Base-by-base conservation (phyloP, 2,888 invertebrate genomes). In the Lottia gigantea region DNA sequence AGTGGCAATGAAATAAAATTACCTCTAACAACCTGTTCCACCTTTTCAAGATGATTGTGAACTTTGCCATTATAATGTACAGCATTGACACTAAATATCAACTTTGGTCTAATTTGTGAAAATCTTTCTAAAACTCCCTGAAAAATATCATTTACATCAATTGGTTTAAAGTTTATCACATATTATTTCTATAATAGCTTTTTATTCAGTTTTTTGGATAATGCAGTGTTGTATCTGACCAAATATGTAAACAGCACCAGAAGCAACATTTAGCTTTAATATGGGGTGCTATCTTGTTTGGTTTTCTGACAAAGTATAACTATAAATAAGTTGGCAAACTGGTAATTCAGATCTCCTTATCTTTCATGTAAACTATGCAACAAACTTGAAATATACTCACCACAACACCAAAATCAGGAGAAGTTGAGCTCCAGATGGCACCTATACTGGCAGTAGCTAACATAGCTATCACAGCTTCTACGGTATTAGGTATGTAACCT, bases 381-480 rank as follows among this genome's bases (percentile, higher is more conserved):
- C 31, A 31, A 6, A 4, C 11, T 40, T 0, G 12, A 49, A 16
- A 15, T n/a, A n/a, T 16, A 78, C 83, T 78, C 79, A 89, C 90
- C 72, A 88, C 87, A 31, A 89, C 88, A 72, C 91, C 91, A 82
- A 91, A 91, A 79, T 91, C 91, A 2, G 91, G 90, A 2, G 90
- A 90, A 0, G 91, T 90, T 8, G 90, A 90, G 67, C 90, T 90
- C 91, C 91, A 91, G 0, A 90, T 86, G 3, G 91, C 91, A 45
- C 91, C 91, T 25, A 91, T 83, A 73, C 90, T 89, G 1, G 90
- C 88, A 8, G 90, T 87, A 15, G 91, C 91, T 70, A 91, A 83
- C 88, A 91, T 90, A 15, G 90, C 91, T 46, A 88, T 88, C 16
- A 91, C 84, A 1, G 91, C 90, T 78, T 91, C 90, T 62, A 87